Evolutionary conservation across 2,113 vertebrate species (phyloP).

Genomic region (Mixornis gularis): DNA sequence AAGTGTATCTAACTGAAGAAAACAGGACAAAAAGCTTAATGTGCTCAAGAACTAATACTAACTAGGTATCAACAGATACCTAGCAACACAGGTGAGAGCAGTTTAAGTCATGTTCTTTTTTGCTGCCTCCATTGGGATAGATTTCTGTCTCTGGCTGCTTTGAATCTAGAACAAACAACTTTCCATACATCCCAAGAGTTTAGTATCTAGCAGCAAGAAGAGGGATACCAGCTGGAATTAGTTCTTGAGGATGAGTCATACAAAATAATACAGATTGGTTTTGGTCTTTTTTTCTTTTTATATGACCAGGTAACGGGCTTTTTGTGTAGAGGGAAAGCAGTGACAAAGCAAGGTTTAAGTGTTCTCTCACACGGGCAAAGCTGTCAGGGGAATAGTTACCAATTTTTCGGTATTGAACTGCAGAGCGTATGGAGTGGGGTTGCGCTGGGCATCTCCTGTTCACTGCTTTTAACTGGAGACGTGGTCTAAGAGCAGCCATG

Average conservation of each 20-base stretch:
- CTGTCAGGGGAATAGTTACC: not conserved
- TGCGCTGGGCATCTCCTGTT: fast-evolving
- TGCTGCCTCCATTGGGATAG: not conserved
- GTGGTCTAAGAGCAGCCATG: fast-evolving
- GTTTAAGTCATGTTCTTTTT: not conserved
- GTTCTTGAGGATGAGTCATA: not conserved
- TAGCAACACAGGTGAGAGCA: not conserved
- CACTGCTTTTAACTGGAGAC: fast-evolving
- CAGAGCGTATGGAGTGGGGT: fast-evolving
- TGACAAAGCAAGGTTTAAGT: not conserved
- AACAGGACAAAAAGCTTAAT: not conserved
- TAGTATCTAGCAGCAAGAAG: not conserved
- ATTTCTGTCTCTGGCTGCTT: not conserved
- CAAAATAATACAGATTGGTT: not conserved
- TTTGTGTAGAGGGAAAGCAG: not conserved
- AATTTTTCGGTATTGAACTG: fast-evolving
- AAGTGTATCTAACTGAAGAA: not conserved
- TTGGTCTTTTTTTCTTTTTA: not conserved
- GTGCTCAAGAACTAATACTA: not conserved
- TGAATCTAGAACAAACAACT: not conserved
- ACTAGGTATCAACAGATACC: not conserved
- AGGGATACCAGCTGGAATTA: not conserved
- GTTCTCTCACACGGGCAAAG: not conserved
- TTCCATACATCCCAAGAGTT: not conserved
- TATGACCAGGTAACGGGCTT: not conserved